Evolutionary conservation across 37 sponge, comb jelly and placozoan genomes (phyloP).

Genomic region (Spongilla lacustris): DNA sequence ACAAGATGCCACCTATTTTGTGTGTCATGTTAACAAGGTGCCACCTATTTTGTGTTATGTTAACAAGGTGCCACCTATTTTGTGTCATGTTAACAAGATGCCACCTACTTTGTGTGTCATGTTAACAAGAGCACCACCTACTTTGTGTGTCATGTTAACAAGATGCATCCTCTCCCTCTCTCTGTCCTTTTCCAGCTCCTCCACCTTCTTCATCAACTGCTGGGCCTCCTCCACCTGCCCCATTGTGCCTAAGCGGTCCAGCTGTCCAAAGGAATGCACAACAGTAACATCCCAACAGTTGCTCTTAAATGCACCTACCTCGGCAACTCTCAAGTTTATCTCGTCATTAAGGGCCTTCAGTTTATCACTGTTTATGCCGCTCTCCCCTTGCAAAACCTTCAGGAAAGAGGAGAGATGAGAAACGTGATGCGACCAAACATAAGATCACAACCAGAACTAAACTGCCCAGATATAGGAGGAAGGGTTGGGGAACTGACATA

Average conservation of each 20-base stretch:
- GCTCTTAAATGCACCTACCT: constrained; percentile 12
- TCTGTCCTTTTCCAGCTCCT: constrained; percentile 86
- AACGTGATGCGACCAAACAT: neutral
- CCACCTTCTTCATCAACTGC: constrained; percentile 72
- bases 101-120: no score
- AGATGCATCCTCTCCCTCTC: constrained; percentile 50
- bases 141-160: neutral
- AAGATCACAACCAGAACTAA: neutral
- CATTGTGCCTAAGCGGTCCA: constrained; percentile 68
- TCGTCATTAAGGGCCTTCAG: constrained; percentile 20
- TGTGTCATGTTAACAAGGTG: neutral
- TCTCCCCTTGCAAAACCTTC: neutral
- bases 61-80: neutral
- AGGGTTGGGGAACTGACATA: no score
- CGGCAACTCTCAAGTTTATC: constrained; percentile 22
- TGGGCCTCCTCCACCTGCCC: constrained; percentile 94
- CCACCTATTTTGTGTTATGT: neutral
- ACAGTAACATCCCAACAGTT: no score
- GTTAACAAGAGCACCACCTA: no score
- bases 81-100: no score
- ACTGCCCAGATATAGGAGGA: no score
- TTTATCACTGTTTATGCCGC: constrained; percentile 8
- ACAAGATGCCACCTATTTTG: neutral
- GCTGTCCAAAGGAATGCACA: constrained; percentile 47
- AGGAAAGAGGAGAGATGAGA: neutral